Base-by-base conservation (phyloP, 2,797 vertebrate genomes). In the Malacoctenus gilli region DNA sequence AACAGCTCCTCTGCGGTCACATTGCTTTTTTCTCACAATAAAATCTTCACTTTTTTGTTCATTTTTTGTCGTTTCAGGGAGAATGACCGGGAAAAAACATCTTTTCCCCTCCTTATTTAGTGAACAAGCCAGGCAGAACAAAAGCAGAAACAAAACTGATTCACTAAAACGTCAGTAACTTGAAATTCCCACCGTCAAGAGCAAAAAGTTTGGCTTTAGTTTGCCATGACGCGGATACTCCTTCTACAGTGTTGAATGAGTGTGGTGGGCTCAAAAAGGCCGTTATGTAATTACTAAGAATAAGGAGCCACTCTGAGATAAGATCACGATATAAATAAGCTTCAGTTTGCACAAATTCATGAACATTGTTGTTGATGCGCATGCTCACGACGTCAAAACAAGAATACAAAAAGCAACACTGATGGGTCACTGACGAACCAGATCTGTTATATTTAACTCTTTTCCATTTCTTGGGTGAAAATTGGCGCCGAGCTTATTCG, bases 1-100 rank as follows among this genome's bases (percentile, higher is more conserved):
- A 86, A 90, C 87, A 90, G 89, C 84, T 87, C 83, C 79, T 11
- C 39, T 37, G 14, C 12, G 10, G n/a, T 13, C 19, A 18, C 7
- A 8, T 46, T 1, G 22, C 18, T 3, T 15, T 36, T 36, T 36
- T 14, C 20, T 23, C 18, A 28, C 15, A n/a, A 37, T 37, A 14
- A 5, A 2, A 28, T 2, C 9, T n/a, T n/a, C n/a, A n/a, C n/a
- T n/a, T n/a, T n/a, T n/a, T n/a, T n/a, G n/a, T n/a, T n/a, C n/a
- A n/a, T n/a, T n/a, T n/a, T n/a, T n/a, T n/a, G n/a, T n/a, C n/a
- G n/a, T n/a, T n/a, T n/a, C n/a, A n/a, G n/a, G n/a, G n/a, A n/a
- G n/a, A n/a, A n/a, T n/a, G n/a, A n/a, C n/a, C n/a, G n/a, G n/a
- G n/a, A n/a, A n/a, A n/a, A n/a, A n/a, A n/a, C n/a, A n/a, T n/a